Percentiles rank a stretch among this genome's conserved stretches.
These are phyloP conservation scores for Pterophyllum scalare DNA, from an alignment of 2,113 vertebrate species.

Conservation along the genomic window DNA sequence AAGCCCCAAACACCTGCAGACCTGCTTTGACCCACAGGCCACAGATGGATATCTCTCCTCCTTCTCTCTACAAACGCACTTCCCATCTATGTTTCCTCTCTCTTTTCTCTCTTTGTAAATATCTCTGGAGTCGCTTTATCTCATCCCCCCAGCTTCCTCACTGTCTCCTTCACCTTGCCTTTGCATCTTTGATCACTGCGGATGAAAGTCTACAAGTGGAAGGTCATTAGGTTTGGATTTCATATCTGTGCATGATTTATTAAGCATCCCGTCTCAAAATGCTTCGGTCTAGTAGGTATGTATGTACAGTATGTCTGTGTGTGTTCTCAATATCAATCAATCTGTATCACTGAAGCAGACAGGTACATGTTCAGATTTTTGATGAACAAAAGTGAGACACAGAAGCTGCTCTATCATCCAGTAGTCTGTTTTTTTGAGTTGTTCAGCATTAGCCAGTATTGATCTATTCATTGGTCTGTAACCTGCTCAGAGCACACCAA, in stretches of 20 bases:
- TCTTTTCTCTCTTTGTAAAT: constrained; percentile 1
- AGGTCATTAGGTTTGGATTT: constrained; percentile 33
- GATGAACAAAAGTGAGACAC: constrained; percentile 9
- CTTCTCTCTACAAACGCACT: constrained; percentile 17
- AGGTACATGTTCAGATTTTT: constrained; percentile 17
- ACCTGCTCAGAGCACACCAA: constrained; percentile 37
- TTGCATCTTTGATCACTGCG: constrained; percentile 53
- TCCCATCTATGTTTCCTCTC: constrained; percentile 15
- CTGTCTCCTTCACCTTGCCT: constrained; percentile 30
- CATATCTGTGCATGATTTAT: constrained; percentile 27
- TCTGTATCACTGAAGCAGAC: background rate
- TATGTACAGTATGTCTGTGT: background rate
- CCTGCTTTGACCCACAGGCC: constrained; percentile 66
- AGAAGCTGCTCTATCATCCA: constrained; percentile 11
- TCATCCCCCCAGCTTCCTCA: background rate
- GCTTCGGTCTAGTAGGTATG: background rate
- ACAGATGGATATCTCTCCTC: constrained; percentile 72
- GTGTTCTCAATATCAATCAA: background rate
- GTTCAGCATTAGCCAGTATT: constrained; percentile 51
- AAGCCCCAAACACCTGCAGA: constrained; percentile 75
- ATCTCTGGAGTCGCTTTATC: constrained; percentile 2
- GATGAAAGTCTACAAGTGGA: constrained; percentile 35
- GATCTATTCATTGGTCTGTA: constrained; percentile 62
- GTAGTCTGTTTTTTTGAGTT: constrained; percentile 32
- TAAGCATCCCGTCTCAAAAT: background rate